Percentiles rank a stretch among this genome's conserved stretches.
Evolutionary conservation across 2,797 vertebrate genomes (phyloP).

Genomic region (Balearica regulorum): DNA sequence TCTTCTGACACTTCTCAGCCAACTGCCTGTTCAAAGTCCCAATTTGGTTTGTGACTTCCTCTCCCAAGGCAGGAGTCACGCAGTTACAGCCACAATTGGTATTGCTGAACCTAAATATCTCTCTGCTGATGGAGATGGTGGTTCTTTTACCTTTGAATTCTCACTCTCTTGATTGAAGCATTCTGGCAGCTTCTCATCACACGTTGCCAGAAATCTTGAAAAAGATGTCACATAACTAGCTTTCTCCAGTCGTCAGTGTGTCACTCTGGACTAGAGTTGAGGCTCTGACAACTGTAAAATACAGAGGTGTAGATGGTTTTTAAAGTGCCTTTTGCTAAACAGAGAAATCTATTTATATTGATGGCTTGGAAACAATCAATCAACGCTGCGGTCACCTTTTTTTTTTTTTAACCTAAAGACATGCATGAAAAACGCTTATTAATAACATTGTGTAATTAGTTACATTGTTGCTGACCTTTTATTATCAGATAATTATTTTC

Average conservation of each 20-base stretch:
- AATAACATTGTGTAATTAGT: too few relatives aligned
- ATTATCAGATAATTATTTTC: background rate
- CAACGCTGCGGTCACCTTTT: background rate
- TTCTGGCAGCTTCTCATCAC: background rate
- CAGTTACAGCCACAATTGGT: background rate
- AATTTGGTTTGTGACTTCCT: background rate
- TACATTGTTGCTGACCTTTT: background rate
- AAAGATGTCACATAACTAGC: background rate
- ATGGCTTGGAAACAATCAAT: background rate
- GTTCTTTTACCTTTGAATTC: background rate
- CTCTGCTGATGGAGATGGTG: background rate
- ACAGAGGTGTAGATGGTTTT: background rate
- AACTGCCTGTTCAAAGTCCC: rapidly evolving
- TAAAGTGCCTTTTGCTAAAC: background rate
- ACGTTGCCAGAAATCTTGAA: background rate
- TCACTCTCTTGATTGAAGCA: background rate
- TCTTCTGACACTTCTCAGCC: background rate
- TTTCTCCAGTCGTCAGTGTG: background rate
- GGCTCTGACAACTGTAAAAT: background rate
- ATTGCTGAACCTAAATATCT: background rate
- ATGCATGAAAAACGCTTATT: background rate
- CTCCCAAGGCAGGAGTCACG: background rate
- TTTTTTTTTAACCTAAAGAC: background rate
- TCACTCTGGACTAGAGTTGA: background rate
- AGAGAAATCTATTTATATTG: background rate